A percentile compares a stretch with the other conserved stretches of the same genome.
phyloP scores from a whole-genome alignment of 1,140 invertebrate genomes.

The Cydia fagiglandana region DNA sequence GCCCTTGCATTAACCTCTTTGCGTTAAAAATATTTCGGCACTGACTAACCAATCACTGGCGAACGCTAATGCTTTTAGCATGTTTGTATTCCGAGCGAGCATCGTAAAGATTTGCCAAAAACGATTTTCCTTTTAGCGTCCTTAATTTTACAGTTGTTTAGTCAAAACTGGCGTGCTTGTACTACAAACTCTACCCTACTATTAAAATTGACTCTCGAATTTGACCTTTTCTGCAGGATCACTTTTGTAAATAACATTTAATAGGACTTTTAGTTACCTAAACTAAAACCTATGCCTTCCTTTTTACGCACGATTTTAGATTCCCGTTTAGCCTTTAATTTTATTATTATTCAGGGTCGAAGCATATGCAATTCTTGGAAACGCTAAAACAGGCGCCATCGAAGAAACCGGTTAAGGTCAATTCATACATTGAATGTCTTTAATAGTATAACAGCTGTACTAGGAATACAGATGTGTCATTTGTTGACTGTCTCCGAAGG shows the following conservation, averaged over 20 bases:
- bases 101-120: background rate
- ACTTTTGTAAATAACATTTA: too few species aligned
- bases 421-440: background rate
- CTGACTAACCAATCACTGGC: background rate
- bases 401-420: background rate
- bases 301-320: too few species aligned
- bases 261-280: too few species aligned
- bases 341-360: background rate
- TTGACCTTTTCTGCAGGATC: too few species aligned
- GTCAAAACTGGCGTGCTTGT: background rate
- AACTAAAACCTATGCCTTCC: too few species aligned
- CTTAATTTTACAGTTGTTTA: background rate
- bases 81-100: conserved; percentile 1
- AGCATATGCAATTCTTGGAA: background rate
- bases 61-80: background rate
- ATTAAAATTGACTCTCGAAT: too few species aligned
- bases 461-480: conserved; percentile 13
- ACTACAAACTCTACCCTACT: too few species aligned
- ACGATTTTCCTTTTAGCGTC: background rate
- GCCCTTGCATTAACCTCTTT: background rate
- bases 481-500: conserved; percentile 8
- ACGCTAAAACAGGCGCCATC: background rate
- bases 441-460: background rate
- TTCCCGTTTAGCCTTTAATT: background rate
- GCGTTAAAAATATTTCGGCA: background rate